Evolutionary conservation across 2,888 invertebrate genomes (phyloP).

Genomic region (Gastrophysa polygoni): DNA sequence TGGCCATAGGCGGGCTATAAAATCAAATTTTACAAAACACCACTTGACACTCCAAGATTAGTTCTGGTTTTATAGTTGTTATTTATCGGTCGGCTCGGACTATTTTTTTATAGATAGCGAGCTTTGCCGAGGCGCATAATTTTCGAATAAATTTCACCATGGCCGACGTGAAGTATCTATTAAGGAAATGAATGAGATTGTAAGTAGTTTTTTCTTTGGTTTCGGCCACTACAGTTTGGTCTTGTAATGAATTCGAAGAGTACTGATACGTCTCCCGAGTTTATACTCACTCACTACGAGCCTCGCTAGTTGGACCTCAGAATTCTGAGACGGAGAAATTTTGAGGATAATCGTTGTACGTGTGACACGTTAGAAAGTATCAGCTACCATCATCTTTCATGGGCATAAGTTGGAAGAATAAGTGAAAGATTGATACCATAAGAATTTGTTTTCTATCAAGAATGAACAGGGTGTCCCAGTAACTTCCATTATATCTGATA

Average conservation of each 20-base stretch:
- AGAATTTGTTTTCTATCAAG: too few species aligned
- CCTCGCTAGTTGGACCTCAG: background rate
- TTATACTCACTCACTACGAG: background rate
- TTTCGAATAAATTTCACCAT: constrained; percentile 23
- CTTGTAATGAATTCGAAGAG: background rate
- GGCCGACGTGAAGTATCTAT: constrained; percentile 30
- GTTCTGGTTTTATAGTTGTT: constrained; percentile 29
- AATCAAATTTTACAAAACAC: constrained; percentile 34
- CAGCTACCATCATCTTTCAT: too few species aligned
- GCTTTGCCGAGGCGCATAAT: constrained; percentile 18
- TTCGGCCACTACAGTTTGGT: constrained; percentile 16
- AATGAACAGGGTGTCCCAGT: too few species aligned
- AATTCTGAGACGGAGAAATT: too few species aligned
- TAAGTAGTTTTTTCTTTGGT: constrained; percentile 23
- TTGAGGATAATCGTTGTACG: too few species aligned
- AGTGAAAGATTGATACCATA: too few species aligned
- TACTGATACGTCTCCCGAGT: background rate
- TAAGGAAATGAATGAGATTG: constrained; percentile 26
- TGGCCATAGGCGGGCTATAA: constrained; percentile 34
- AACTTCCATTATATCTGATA: too few species aligned
- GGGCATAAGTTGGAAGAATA: too few species aligned
- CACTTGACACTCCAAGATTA: constrained; percentile 31
- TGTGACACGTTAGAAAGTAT: too few species aligned
- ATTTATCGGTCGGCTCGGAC: constrained; percentile 26
- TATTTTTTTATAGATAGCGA: constrained; percentile 27